phyloP scores from a whole-genome alignment of 2,113 vertebrate species.

The Apaloderma vittatum region DNA sequence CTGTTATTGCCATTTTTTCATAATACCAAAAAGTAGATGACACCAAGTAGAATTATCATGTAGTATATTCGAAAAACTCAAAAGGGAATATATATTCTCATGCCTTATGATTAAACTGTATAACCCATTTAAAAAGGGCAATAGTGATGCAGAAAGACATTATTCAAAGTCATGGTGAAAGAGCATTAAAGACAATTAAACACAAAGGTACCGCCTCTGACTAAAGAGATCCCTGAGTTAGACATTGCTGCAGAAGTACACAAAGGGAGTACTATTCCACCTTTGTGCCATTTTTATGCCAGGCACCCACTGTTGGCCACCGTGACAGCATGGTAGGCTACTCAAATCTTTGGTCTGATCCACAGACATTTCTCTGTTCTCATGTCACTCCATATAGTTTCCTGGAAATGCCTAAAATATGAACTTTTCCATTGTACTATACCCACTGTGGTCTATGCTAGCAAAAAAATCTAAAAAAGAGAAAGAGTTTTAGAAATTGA shows the following conservation, averaged over 20 bases:
- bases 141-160: background rate
- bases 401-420: background rate
- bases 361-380: background rate
- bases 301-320: background rate
- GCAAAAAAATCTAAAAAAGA: background rate
- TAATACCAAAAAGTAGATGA: background rate
- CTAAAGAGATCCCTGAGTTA: background rate
- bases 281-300: rapidly evolving
- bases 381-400: background rate
- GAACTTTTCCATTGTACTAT: background rate
- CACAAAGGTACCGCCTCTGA: background rate
- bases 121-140: background rate
- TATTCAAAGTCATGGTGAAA: background rate
- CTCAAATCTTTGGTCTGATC: background rate
- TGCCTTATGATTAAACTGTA: background rate
- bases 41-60: background rate
- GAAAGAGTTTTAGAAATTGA: rapidly evolving
- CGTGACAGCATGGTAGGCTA: background rate
- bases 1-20: background rate
- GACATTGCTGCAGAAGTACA: background rate
- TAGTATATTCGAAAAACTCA: background rate
- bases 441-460: background rate
- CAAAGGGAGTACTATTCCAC: background rate
- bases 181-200: constrained; percentile 1
- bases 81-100: background rate